Percentiles rank a stretch among this genome's conserved stretches.
Conservation (phyloP, 1,140 invertebrate species). For the Rhyacophila brunnea region DNA sequence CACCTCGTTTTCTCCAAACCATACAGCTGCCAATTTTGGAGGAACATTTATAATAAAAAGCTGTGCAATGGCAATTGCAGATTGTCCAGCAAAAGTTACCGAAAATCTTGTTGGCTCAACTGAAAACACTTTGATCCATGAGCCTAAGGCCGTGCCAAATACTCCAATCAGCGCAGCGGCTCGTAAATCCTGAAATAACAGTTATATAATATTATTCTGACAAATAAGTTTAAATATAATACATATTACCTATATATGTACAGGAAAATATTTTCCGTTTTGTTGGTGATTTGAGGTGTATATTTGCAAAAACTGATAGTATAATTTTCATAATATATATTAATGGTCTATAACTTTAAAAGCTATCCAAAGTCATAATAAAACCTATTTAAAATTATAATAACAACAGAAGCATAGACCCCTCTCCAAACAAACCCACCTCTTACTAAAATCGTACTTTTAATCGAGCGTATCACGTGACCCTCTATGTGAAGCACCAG, state of each 20-base stretch:
- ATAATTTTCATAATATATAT: no score
- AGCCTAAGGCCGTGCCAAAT: constrained; percentile 55
- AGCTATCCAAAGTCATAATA: no score
- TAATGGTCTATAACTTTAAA: no score
- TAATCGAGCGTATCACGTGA: no score
- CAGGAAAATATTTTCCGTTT: no score
- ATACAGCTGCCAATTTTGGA: constrained; percentile 66
- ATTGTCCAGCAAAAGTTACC: constrained; percentile 68
- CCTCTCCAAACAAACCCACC: no score
- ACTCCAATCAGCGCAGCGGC: constrained; percentile 43
- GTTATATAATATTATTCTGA: constrained; percentile 1
- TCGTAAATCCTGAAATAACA: constrained; percentile 44
- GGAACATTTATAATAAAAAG: constrained; percentile 73
- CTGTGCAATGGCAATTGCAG: constrained; percentile 63
- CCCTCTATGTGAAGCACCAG: no score
- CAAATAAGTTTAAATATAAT: background rate
- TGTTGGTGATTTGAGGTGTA: no score
- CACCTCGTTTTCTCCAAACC: constrained; percentile 63
- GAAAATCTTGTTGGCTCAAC: constrained; percentile 60
- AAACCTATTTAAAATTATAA: no score
- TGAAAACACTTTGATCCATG: constrained; percentile 72
- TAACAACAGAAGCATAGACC: no score
- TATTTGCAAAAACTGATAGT: no score
- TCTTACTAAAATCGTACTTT: no score
- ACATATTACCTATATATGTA: background rate